Evolutionary conservation across 2,888 invertebrate species (phyloP), one percentile per base, ranked within the genome.

Genomic region (Lochmaea capreae): DNA sequence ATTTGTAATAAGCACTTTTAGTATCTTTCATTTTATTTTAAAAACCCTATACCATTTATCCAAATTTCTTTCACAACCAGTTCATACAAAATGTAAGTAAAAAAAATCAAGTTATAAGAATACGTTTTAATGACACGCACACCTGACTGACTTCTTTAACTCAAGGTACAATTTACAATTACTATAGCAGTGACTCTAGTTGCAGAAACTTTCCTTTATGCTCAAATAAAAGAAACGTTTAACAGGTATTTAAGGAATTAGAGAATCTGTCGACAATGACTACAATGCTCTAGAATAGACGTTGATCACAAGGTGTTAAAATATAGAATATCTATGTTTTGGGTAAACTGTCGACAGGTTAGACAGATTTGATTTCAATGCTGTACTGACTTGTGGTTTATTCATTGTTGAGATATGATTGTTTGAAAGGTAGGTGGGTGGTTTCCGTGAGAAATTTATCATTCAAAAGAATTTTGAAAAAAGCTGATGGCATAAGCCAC

Each of bases 201-300:
- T 84, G 79, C 79, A 79, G 78, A 83, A 83, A 73, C 77, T 76
- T 77, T 81, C 80, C 84, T 84, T 83, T 85, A 67, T 65, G 58
- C n/a, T 18, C n/a, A 73, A 67, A 84, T 79, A 84, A 85, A 81
- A 78, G 82, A 79, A 82, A 71, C 82, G 84, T 85, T 85, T 83
- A 84, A 84, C 85, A 84, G 84, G 84, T 84, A 85, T 84, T 84
- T 84, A 81, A 78, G 81, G 80, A 76, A 80, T 83, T 82, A 79
- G 79, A 39, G 43, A 67, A 67, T 16, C 10, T n/a, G 11, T 67
- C n/a, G 18, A 67, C 67, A 67, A 59, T 67, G 22, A 67, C 46
- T 42, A 67, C 59, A 59, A 72, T 67, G 71, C 68, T 33, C 65
- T 67, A 74, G 78, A 82, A 81, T 79, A 66, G 75, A 76, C 73